These are phyloP conservation scores for Colius striatus DNA, from an alignment of 2,113 vertebrate genomes.

Conservation along the genomic window DNA sequence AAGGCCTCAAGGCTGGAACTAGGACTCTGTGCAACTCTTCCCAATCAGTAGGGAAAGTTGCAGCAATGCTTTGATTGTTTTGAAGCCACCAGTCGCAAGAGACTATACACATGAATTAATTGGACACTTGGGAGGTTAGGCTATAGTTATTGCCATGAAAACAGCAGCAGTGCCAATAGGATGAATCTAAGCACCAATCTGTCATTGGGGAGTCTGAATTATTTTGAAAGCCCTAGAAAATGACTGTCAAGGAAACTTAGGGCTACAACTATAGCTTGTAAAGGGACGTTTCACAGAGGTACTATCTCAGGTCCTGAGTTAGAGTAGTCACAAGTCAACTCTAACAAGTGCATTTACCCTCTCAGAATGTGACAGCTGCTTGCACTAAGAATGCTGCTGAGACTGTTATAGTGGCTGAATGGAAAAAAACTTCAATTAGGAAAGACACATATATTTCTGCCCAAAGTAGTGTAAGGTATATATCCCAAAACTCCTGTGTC, in stretches of 20 bases:
- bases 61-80: background rate
- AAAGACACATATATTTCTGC: background rate
- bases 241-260: background rate
- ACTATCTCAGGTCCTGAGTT: background rate
- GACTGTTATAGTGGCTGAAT: background rate
- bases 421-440: background rate
- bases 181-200: conserved; percentile 29
- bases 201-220: conserved; percentile 27
- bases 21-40: background rate
- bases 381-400: background rate
- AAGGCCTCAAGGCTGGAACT: background rate
- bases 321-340: background rate
- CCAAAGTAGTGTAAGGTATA: background rate
- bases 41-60: background rate
- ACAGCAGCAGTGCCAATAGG: background rate
- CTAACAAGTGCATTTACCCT: background rate
- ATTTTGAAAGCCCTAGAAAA: conserved; percentile 18
- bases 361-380: background rate
- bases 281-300: background rate
- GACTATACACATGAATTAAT: background rate
- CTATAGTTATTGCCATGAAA: conserved; percentile 42
- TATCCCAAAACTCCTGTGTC: background rate
- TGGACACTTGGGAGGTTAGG: conserved; percentile 47
- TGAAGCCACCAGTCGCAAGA: background rate
- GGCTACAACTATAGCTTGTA: background rate